These are phyloP conservation scores for Monodelphis domestica DNA, from an alignment of 2,797 vertebrate species.

Conservation along the genomic window DNA sequence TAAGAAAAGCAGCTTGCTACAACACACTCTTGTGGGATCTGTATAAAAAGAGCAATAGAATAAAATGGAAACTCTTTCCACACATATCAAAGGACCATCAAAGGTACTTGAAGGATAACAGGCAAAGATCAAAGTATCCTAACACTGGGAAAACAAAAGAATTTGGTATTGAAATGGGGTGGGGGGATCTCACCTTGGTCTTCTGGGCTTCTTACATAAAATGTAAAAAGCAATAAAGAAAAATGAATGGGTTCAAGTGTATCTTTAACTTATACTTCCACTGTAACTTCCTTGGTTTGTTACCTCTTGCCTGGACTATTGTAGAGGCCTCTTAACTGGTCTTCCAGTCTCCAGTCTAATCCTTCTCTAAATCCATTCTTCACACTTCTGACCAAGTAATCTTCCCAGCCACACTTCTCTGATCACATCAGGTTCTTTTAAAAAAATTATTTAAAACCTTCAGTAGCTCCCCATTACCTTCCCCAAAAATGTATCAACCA, in stretches of 20 bases:
- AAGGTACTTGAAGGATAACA: background rate
- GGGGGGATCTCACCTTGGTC: too few relatives aligned
- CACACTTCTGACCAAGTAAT: background rate
- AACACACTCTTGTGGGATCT: background rate
- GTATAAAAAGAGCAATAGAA: background rate
- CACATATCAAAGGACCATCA: background rate
- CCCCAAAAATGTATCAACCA: background rate
- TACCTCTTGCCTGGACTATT: background rate
- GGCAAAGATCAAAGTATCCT: rapidly evolving
- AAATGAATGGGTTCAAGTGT: background rate
- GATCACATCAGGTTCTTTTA: background rate
- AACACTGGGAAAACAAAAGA: background rate
- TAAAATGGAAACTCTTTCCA: background rate
- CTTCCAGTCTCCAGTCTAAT: background rate
- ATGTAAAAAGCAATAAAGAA: background rate
- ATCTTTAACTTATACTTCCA: background rate
- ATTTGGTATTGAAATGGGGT: background rate
- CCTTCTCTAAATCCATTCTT: slow-evolving; percentile 1
- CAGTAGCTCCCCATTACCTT: background rate
- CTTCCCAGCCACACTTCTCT: slow-evolving; percentile 1
- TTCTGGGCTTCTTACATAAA: background rate
- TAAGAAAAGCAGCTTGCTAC: background rate
- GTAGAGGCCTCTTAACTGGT: slow-evolving; percentile 5
- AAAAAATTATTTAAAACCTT: slow-evolving; percentile 5
- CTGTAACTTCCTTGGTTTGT: background rate